Percentiles rank a stretch among this genome's conserved stretches.
Evolutionary conservation across 2,113 vertebrate species (phyloP).

Genomic region (Hemichromis elongatus): DNA sequence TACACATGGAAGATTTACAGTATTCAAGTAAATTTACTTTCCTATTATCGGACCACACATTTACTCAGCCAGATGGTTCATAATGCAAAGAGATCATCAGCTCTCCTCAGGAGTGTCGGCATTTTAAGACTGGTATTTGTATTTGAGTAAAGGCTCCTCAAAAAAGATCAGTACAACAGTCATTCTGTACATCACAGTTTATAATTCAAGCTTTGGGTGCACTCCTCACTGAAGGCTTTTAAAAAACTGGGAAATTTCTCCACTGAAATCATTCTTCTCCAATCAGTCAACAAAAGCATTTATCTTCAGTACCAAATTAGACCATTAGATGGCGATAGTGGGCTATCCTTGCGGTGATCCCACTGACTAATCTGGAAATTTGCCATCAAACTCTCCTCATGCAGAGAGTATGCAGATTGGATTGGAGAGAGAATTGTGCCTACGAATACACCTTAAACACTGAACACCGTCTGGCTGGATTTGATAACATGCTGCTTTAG

Average conservation of each 20-base stretch:
- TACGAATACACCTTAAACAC: constrained; percentile 37
- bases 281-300: not conserved
- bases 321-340: constrained; percentile 50
- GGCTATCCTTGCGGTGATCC: not conserved
- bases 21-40: not conserved
- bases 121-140: not conserved
- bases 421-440: constrained; percentile 10
- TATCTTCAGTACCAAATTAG: not conserved
- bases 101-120: accelerated
- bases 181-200: not conserved
- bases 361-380: constrained; percentile 1
- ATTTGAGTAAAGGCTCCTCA: not conserved
- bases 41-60: not conserved
- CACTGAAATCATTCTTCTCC: not conserved
- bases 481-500: constrained; percentile 26
- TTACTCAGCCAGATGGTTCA: not conserved
- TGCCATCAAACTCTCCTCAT: constrained; percentile 18
- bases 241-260: not conserved
- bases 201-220: not conserved
- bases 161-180: not conserved
- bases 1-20: not conserved
- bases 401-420: constrained; percentile 10
- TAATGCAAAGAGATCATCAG: not conserved
- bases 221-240: not conserved
- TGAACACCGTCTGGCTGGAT: constrained; percentile 19